Evolutionary conservation across 2,888 invertebrate genomes (phyloP).

Genomic region (Harpalus rufipes): DNA sequence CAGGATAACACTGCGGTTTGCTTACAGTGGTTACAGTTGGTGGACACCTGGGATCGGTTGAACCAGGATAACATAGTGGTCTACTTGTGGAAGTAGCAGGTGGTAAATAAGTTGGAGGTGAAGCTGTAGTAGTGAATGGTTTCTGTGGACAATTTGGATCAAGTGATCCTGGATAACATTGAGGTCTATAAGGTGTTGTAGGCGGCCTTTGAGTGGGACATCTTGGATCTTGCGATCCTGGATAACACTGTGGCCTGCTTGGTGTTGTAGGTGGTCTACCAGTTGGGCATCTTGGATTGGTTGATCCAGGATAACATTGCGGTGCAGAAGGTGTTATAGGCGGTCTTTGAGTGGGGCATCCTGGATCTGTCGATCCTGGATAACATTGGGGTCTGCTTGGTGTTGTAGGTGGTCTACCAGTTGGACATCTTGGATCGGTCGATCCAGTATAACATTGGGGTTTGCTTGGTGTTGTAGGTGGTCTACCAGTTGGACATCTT

Average conservation of each 20-base stretch:
- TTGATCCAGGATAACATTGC: no score
- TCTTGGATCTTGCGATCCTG: no score
- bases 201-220: not conserved
- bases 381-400: no score
- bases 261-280: no score
- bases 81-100: slow-evolving; percentile 69
- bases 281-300: no score
- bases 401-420: slow-evolving; percentile 12
- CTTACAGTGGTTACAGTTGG: slow-evolving; percentile 69
- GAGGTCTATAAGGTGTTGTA: not conserved
- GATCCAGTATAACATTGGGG: slow-evolving; percentile 73
- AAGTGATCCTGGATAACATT: slow-evolving; percentile 68
- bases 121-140: slow-evolving; percentile 56
- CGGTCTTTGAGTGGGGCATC: no score
- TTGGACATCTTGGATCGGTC: slow-evolving; percentile 71
- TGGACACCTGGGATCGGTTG: slow-evolving; percentile 71
- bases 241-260: no score
- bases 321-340: no score
- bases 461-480: not conserved
- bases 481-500: no score
- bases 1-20: slow-evolving; percentile 70
- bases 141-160: slow-evolving; percentile 71
- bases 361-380: no score
- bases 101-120: slow-evolving; percentile 71
- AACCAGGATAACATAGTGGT: slow-evolving; percentile 71